phyloP scores from a whole-genome alignment of 1,140 invertebrate species.

The Colletes gigas region DNA sequence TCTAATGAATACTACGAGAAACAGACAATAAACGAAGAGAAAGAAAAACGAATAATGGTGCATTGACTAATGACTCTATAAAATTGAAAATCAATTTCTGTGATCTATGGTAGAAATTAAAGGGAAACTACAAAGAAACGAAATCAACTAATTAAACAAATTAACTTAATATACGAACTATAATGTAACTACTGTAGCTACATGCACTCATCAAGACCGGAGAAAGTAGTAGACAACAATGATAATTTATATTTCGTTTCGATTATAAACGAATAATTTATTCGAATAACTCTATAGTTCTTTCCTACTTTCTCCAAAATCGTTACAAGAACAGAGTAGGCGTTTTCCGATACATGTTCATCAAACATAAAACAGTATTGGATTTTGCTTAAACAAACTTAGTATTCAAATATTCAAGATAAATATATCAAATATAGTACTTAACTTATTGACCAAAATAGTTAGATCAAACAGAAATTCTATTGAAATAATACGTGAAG shows the following conservation, averaged over 20 bases:
- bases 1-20: not conserved
- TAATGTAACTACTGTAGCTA: slow-evolving; percentile 39
- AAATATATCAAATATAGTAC: no score
- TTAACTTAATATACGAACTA: slow-evolving; percentile 24
- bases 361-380: slow-evolving; percentile 15
- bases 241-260: not conserved
- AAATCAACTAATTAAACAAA: slow-evolving; percentile 35
- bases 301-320: slow-evolving; percentile 46
- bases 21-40: not conserved
- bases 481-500: no score
- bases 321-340: not conserved
- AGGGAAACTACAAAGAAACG: slow-evolving; percentile 6
- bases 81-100: not conserved
- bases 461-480: no score
- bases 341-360: not conserved
- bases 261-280: not conserved
- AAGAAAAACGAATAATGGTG: not conserved
- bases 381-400: not conserved
- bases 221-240: slow-evolving; percentile 37
- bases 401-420: no score
- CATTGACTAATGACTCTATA: not conserved
- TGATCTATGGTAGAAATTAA: not conserved
- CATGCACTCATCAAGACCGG: slow-evolving; percentile 50
- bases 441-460: no score
- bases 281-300: not conserved